Evolutionary conservation across 92 coral and sea anemone genomes (phyloP), one percentile per base, ranked within the genome.

Genomic region (Epizoanthus rinbou): DNA sequence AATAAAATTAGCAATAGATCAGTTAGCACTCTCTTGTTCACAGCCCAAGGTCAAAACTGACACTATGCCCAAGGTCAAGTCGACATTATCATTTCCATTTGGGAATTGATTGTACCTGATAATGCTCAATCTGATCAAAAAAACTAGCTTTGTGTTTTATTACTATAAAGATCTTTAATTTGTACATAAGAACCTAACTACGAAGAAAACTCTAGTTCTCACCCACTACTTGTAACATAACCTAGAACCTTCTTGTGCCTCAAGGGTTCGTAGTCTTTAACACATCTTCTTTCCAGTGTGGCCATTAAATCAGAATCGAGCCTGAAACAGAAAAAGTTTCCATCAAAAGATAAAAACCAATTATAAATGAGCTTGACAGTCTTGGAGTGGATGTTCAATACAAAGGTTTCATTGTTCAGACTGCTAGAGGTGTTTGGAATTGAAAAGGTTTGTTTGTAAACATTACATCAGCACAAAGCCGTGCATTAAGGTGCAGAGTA

Each of bases 151-250:
- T 53, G 25, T 25, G 1, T 25, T 56, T 64, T 22, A 7, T 25
- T 4, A 50, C 8, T 74, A 10, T 31, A 74, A 16, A 28, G 43
- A 22, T 47, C 7, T 21, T 9, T 17, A 33, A 58, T 58, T 76
- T 25, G 63, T 59, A 31, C 31, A 13, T 56, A 37, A 43, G 28
- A 63, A 63, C 71, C 67, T 78, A 78, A 78, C 71, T 78, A 78
- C 58, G 64, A 62, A 60, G 47, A 35, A 37, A 76, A 75, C 54
- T 25, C 57, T 78, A 78, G 35, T 60, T 59, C 70, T 37, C 70
- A 59, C 69, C 68, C 33, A n/a, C 5, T 75, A 43, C 5, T 73
- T 17, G 71, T 4, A 7, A 8, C 56, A 59, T 19, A n/a, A 31
- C 11, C 54, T 19, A 8, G 56, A 57, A 25, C 67, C 54, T 33